These are phyloP conservation scores for Paracanthobrama guichenoti DNA, from an alignment of 2,113 vertebrate species.

Conservation along the genomic window DNA sequence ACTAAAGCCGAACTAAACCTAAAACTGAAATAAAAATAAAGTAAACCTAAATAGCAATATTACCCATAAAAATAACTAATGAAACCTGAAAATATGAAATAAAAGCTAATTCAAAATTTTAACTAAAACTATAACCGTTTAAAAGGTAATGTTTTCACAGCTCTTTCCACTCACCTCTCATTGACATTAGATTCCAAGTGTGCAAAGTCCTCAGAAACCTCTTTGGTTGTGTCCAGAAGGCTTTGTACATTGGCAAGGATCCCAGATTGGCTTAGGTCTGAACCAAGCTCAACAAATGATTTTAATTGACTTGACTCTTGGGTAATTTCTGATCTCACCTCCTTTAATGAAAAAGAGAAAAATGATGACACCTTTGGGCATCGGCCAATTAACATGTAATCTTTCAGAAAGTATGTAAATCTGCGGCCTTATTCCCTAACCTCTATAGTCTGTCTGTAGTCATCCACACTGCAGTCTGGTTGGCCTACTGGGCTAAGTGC, in stretches of 20 bases:
- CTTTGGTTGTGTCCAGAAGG: constrained; percentile 80
- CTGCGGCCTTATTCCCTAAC: constrained; percentile 67
- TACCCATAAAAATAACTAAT: neutral
- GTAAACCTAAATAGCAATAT: too few relatives aligned
- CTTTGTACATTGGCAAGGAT: constrained; percentile 73
- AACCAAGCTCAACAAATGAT: constrained; percentile 79
- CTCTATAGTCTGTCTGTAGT: constrained; percentile 90
- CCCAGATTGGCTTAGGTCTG: constrained; percentile 78
- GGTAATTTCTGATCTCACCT: constrained; percentile 83
- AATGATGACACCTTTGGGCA: neutral
- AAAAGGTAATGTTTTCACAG: neutral
- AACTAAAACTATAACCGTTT: neutral
- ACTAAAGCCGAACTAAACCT: neutral
- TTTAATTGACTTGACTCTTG: constrained; percentile 84
- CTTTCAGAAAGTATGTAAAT: neutral
- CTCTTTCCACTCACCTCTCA: constrained; percentile 77
- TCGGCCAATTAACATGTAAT: neutral
- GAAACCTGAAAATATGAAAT: neutral
- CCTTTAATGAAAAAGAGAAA: constrained; percentile 71
- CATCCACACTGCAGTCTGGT: constrained; percentile 84
- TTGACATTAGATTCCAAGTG: constrained; percentile 81
- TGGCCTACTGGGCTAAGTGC: constrained; percentile 82
- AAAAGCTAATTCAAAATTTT: neutral
- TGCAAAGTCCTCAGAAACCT: constrained; percentile 82
- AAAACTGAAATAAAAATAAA: too few relatives aligned